Evolutionary conservation across 1,140 invertebrate species (phyloP).

Genomic region (Amphibalanus amphitrite): DNA sequence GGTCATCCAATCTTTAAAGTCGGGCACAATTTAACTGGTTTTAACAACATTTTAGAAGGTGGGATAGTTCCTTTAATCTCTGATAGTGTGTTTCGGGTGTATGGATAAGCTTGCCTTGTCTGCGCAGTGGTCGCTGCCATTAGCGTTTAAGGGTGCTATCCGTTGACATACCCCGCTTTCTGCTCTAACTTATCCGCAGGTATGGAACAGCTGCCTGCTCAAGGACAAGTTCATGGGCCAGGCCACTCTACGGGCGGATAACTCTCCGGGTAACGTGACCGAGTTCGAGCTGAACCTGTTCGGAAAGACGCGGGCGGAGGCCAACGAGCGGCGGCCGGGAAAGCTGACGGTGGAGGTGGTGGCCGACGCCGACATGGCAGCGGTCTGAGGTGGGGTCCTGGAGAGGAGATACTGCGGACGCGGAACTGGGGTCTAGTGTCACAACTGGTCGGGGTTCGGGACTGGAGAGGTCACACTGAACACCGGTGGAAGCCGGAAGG

Average conservation of each 20-base stretch:
- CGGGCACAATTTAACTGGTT: too few relatives aligned
- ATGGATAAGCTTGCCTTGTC: background rate
- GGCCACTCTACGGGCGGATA: conserved; percentile 20
- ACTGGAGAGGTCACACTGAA: too few relatives aligned
- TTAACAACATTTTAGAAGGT: too few relatives aligned
- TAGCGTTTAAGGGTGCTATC: background rate
- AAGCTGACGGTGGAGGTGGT: background rate
- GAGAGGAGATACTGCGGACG: too few relatives aligned
- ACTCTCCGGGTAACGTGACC: conserved; percentile 8
- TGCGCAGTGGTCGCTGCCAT: background rate
- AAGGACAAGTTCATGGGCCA: conserved; percentile 29
- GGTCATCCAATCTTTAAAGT: too few relatives aligned
- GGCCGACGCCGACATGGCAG: background rate
- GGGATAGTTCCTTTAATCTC: background rate
- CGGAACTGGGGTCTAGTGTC: too few relatives aligned
- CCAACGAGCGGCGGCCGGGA: background rate
- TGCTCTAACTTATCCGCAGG: conserved; percentile 17
- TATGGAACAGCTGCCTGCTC: conserved; percentile 29
- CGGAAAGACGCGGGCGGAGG: background rate
- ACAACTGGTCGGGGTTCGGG: too few relatives aligned
- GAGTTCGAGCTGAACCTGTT: background rate
- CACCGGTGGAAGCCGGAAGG: too few relatives aligned
- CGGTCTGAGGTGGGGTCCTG: background rate
- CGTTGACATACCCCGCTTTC: background rate
- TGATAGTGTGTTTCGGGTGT: background rate